phyloP scores from a whole-genome alignment of 2,888 invertebrate species.

The Luffia ferchaultella region DNA sequence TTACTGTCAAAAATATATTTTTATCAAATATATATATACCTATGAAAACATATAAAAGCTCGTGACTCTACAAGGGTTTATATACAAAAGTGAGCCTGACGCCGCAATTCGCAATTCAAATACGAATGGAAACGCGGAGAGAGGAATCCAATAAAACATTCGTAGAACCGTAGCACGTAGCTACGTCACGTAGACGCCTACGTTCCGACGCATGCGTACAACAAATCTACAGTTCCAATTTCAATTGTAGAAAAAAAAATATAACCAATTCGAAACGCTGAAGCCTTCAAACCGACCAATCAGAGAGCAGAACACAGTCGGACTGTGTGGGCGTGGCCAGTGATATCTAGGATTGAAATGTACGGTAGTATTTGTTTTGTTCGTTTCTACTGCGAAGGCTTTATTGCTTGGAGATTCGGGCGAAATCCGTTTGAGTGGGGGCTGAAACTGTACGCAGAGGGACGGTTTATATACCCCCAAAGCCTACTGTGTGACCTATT shows the following conservation, averaged over 20 bases:
- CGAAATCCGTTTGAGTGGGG: conserved; percentile 57
- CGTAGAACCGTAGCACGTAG: conserved; percentile 47
- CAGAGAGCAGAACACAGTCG: conserved; percentile 51
- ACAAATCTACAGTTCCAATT: conserved; percentile 61
- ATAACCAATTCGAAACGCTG: conserved; percentile 62
- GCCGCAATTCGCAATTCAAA: conserved; percentile 45
- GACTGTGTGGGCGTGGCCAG: conserved; percentile 63
- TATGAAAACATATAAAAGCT: too few species aligned
- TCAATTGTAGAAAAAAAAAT: conserved; percentile 62
- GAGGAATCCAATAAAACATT: conserved; percentile 62
- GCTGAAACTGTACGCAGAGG: conserved; percentile 47
- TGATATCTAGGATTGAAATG: conserved; percentile 69
- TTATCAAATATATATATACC: too few species aligned
- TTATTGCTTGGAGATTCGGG: conserved; percentile 59
- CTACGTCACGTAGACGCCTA: conserved; percentile 58
- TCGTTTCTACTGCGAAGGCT: conserved; percentile 46
- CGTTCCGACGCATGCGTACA: conserved; percentile 45
- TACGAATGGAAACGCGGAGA: conserved; percentile 52
- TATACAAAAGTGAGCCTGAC: too few species aligned
- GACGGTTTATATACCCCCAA: conserved; percentile 19
- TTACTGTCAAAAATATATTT: too few species aligned
- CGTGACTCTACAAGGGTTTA: too few species aligned
- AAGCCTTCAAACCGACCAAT: conserved; percentile 59
- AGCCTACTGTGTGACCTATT: not conserved
- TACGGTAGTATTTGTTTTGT: conserved; percentile 63